Evolutionary conservation across 1,140 invertebrate species (phyloP).

Genomic region (Leptinotarsa undecemlineata): DNA sequence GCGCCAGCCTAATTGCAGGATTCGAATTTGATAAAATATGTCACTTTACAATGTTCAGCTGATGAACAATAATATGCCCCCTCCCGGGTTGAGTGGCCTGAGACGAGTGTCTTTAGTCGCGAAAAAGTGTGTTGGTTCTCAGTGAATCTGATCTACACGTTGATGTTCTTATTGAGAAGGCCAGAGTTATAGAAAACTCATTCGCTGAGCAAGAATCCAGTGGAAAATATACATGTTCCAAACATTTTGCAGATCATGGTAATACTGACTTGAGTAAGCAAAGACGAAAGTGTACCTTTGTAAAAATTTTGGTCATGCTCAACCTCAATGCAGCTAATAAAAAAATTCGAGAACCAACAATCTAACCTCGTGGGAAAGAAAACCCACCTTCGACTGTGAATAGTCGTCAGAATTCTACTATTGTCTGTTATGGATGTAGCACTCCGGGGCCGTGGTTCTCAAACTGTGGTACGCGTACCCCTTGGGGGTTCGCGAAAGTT

Average conservation of each 20-base stretch:
- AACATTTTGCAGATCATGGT: background rate
- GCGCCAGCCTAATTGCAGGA: too few species aligned
- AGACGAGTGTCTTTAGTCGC: too few species aligned
- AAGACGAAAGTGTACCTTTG: background rate
- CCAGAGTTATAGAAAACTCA: constrained; percentile 9
- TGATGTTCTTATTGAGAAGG: background rate
- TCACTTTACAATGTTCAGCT: too few species aligned
- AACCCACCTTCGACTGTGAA: background rate
- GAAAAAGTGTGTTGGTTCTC: too few species aligned
- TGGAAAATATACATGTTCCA: too few species aligned
- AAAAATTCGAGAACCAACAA: background rate
- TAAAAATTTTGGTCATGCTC: background rate
- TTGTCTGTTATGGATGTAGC: constrained; percentile 2
- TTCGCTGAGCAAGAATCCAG: background rate
- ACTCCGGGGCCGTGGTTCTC: too few species aligned
- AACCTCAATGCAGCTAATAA: background rate
- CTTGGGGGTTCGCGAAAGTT: too few species aligned
- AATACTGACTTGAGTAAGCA: background rate
- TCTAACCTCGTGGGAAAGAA: background rate
- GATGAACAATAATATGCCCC: too few species aligned
- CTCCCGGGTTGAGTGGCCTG: too few species aligned
- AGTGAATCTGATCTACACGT: background rate
- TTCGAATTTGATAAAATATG: too few species aligned
- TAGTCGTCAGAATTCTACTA: background rate
- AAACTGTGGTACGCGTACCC: too few species aligned